phyloP scores from a whole-genome alignment of 2,888 invertebrate species.

The Dolichomitus sp. region DNA sequence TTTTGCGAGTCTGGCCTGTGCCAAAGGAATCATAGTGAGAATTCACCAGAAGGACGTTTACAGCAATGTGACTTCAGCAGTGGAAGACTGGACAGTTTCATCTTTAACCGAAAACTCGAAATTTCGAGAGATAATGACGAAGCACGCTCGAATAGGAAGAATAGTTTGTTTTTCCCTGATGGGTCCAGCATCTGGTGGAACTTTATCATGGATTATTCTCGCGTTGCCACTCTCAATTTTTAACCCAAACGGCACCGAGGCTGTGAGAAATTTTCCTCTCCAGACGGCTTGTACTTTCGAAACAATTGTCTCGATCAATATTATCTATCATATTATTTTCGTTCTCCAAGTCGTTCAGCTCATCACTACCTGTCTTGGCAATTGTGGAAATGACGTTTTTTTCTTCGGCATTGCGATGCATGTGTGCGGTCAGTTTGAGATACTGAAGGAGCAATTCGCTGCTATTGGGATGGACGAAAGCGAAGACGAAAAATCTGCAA shows the following conservation, averaged over 20 bases:
- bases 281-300: conserved; percentile 70
- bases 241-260: conserved; percentile 62
- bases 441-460: conserved; percentile 73
- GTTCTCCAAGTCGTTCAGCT: conserved; percentile 69
- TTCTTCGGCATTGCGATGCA: conserved; percentile 80
- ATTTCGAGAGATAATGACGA: conserved; percentile 69
- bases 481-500: conserved; percentile 24
- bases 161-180: conserved; percentile 72
- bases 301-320: conserved; percentile 19
- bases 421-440: conserved; percentile 81
- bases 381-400: conserved; percentile 77
- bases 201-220: conserved; percentile 70
- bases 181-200: conserved; percentile 70
- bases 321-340: conserved; percentile 67
- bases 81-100: conserved; percentile 71
- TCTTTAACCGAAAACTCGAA: conserved; percentile 56
- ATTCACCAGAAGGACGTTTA: conserved; percentile 70
- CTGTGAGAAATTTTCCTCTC: conserved; percentile 66
- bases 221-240: conserved; percentile 69
- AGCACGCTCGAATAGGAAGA: conserved; percentile 71
- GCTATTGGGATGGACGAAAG: conserved; percentile 55
- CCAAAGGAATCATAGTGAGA: conserved; percentile 74
- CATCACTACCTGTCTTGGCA: conserved; percentile 68
- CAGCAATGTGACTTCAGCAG: conserved; percentile 66
- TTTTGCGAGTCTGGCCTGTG: conserved; percentile 72